Evolutionary conservation across 2,113 vertebrate species (phyloP).

Genomic region (Spermophilus dauricus): DNA sequence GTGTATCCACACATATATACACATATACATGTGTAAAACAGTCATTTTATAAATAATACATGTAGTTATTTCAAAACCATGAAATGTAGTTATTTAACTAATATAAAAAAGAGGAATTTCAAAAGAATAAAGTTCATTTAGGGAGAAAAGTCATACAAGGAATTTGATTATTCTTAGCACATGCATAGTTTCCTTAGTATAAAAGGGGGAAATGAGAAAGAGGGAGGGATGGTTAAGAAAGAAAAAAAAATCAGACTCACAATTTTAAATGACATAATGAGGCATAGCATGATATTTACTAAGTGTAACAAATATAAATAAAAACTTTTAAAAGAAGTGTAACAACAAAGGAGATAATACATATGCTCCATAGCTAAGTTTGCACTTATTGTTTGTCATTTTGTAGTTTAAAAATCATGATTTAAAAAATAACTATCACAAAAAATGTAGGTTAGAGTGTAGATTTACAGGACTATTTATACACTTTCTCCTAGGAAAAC

Average conservation of each 20-base stretch:
- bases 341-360: background rate
- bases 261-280: background rate
- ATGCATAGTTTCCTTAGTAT: background rate
- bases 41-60: background rate
- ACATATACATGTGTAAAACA: background rate
- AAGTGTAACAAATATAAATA: background rate
- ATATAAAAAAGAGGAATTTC: background rate
- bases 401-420: background rate
- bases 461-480: background rate
- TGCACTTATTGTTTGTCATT: background rate
- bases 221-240: background rate
- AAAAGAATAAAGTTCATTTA: background rate
- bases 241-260: background rate
- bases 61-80: background rate
- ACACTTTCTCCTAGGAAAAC: background rate
- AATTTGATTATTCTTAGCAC: background rate
- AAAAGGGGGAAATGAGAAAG: background rate
- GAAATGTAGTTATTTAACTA: background rate
- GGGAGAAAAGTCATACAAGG: background rate
- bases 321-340: background rate
- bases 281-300: background rate
- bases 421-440: background rate
- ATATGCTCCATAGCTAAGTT: background rate
- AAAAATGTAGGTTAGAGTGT: background rate
- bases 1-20: background rate